These are phyloP conservation scores for Ctenodactylus gundi DNA, from an alignment of 2,113 vertebrate species.

Conservation along the genomic window DNA sequence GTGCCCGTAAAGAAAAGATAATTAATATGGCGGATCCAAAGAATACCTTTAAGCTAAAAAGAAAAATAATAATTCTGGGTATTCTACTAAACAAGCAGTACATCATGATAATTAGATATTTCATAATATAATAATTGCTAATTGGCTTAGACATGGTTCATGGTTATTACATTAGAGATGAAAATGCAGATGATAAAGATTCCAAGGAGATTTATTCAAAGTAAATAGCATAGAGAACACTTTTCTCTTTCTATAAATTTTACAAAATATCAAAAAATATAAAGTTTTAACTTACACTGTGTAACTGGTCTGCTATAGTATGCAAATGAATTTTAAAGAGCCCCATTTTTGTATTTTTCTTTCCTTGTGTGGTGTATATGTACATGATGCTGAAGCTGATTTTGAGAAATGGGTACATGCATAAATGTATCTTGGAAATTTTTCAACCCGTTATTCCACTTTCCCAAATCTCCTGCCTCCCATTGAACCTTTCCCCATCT, in stretches of 20 bases:
- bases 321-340: not conserved
- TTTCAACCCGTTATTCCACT: no score
- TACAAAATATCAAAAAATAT: not conserved
- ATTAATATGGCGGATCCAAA: not conserved
- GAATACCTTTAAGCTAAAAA: not conserved
- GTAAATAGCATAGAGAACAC: not conserved
- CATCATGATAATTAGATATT: not conserved
- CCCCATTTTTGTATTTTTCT: no score
- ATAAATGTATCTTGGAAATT: no score
- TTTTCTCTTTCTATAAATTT: not conserved
- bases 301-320: not conserved
- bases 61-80: not conserved
- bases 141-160: not conserved
- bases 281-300: not conserved
- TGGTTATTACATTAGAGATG: not conserved
- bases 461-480: no score
- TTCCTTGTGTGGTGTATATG: no score
- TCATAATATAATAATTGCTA: not conserved
- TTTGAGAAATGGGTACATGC: no score
- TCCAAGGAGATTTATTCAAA: not conserved
- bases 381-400: no score
- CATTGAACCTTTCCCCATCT: no score
- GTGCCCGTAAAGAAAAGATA: not conserved
- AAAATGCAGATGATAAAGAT: not conserved
- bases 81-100: not conserved